Base-by-base conservation (phyloP, 2,113 vertebrate species). In the Octodon degus region DNA sequence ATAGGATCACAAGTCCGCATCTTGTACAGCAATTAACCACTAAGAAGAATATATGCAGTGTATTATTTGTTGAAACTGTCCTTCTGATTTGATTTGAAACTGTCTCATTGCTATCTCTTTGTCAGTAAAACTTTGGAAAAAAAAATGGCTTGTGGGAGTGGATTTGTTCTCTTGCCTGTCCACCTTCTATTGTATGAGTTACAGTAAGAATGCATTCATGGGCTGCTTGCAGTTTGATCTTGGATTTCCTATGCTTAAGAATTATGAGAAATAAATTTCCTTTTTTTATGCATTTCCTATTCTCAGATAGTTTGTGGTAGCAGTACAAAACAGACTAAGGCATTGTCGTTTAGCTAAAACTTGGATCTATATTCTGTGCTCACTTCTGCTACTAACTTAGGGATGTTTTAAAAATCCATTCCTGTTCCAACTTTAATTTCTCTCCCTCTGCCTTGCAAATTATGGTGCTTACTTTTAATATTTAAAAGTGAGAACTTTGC, bases 401-500 rank as follows among this genome's bases (percentile, higher is more conserved):
- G 0, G 5, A 40, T n/a, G 47, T n/a, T 94, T 27, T 32, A 12
- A 67, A 70, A 58, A 77, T 80, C n/a, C 13, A 67, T 89, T 89
- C 40, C 22, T 95, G 4, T 72, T 84, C 1, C 60, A 76, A 74
- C 24, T 79, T 79, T 83, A 63, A 2, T 68, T 83, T 86, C n/a
- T 86, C 20, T 76, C 7, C 7, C 0, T 34, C 7, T 72, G 40
- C 24, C 60, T 92, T 86, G n/a, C 32, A 79, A 72, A 70, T 83
- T 87, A 58, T 86, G 6, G 20, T n/a, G 43, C 20, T 43, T 92
- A 43, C 30, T 91, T 11, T 93, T 86, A 76, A 94, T 91, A 86
- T 65, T 90, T 63, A 25, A 84, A 94, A 92, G 62, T 65, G 22
- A 87, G 30, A 22, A 12, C 19, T 43, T 40, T 25, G 20, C 13